phyloP scores from a whole-genome alignment of 2,113 vertebrate genomes.

The Zapornia atra region DNA sequence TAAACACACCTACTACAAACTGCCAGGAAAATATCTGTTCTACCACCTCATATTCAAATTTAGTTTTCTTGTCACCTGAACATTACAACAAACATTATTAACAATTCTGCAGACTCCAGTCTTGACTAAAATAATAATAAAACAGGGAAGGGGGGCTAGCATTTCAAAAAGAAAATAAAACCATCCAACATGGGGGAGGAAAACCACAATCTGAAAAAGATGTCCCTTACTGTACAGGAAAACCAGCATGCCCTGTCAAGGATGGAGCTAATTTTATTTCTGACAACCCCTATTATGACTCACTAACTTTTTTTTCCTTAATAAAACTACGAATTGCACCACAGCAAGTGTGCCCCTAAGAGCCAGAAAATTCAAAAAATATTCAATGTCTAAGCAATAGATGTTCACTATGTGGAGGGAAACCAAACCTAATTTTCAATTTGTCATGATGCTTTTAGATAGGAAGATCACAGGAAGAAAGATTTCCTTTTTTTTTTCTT shows the following conservation, averaged over 20 bases:
- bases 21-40: background rate
- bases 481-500: background rate
- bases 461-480: background rate
- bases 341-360: background rate
- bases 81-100: background rate
- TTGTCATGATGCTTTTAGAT: background rate
- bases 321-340: background rate
- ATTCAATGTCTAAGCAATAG: background rate
- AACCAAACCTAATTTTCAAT: background rate
- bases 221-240: background rate
- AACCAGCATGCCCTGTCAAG: background rate
- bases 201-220: background rate
- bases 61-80: background rate
- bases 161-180: background rate
- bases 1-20: background rate
- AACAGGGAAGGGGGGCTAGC: background rate
- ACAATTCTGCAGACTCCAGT: background rate
- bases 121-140: background rate
- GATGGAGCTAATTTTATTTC: background rate
- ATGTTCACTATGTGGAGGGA: background rate
- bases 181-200: background rate
- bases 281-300: background rate
- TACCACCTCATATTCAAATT: background rate
- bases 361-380: background rate
- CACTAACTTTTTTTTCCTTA: slow-evolving; percentile 16